Percentiles rank a stretch among this genome's conserved stretches.
These are phyloP conservation scores for Zaprionus ghesquierei DNA, from an alignment of 1,140 invertebrate genomes.

Conservation along the genomic window DNA sequence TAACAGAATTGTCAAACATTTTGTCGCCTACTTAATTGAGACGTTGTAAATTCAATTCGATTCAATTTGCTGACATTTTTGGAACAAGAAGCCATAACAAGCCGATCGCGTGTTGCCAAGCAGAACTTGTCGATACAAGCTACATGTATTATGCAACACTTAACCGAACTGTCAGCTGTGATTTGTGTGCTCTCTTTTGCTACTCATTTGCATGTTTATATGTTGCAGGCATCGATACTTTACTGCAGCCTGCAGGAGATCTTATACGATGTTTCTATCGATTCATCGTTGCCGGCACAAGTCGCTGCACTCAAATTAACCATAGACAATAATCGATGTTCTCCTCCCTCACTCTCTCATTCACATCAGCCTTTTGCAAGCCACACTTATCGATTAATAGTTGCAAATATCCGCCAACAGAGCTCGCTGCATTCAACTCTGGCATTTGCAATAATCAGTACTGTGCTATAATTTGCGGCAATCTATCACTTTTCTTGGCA, in stretches of 20 bases:
- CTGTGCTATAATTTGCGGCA: not conserved
- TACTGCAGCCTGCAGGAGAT: not conserved
- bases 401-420: not conserved
- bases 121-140: not conserved
- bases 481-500: not conserved
- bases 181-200: not conserved
- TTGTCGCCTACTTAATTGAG: constrained; percentile 28
- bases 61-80: constrained; percentile 19
- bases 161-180: not conserved
- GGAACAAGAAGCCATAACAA: constrained; percentile 2
- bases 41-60: constrained; percentile 29
- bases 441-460: not conserved
- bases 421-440: not conserved
- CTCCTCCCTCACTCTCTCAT: not conserved
- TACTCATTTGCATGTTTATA: not conserved
- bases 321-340: too few relatives aligned
- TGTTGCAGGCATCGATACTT: not conserved
- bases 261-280: not conserved
- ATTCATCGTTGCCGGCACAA: not conserved
- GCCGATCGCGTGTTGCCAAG: not conserved
- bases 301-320: too few relatives aligned
- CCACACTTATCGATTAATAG: not conserved
- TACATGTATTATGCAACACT: not conserved
- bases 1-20: constrained; percentile 41
- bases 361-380: not conserved